These are phyloP conservation scores for Cyphomyrus plagiostoma DNA, from an alignment of 2,113 vertebrate genomes.

Conservation along the genomic window DNA sequence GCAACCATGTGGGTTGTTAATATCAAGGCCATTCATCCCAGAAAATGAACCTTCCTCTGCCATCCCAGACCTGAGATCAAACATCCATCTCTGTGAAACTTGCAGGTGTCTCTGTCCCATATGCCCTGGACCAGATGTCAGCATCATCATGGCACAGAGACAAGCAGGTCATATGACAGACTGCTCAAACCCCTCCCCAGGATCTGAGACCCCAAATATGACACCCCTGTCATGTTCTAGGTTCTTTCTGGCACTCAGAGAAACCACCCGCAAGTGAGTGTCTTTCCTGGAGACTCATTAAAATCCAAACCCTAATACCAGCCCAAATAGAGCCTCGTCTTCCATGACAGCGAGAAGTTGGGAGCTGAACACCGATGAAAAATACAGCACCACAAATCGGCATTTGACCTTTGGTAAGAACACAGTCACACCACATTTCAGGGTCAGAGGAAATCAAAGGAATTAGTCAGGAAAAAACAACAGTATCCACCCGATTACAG, in stretches of 20 bases:
- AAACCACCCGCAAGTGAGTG: background rate
- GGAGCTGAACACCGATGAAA: conserved; percentile 25
- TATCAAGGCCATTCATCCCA: background rate
- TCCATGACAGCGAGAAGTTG: conserved; percentile 1
- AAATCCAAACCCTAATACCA: background rate
- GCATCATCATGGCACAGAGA: background rate
- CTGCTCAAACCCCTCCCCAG: background rate
- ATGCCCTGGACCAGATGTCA: background rate
- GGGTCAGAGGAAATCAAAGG: conserved; percentile 54
- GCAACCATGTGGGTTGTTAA: background rate
- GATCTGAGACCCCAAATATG: background rate
- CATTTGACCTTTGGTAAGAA: conserved; percentile 40
- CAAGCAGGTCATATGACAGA: background rate
- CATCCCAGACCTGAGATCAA: background rate
- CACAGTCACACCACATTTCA: conserved; percentile 27
- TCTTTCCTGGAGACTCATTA: background rate
- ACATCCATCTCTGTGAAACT: background rate
- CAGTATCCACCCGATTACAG: conserved; percentile 64
- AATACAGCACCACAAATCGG: conserved; percentile 35
- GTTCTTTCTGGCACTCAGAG: background rate
- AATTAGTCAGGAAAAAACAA: conserved; percentile 61
- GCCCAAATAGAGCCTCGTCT: background rate
- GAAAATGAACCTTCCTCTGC: background rate
- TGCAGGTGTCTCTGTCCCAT: background rate
- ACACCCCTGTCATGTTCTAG: background rate